A percentile compares a stretch with the other conserved stretches of the same genome.
Conservation (phyloP, 1,140 invertebrate species). For the Rhopalosiphum padi region DNA sequence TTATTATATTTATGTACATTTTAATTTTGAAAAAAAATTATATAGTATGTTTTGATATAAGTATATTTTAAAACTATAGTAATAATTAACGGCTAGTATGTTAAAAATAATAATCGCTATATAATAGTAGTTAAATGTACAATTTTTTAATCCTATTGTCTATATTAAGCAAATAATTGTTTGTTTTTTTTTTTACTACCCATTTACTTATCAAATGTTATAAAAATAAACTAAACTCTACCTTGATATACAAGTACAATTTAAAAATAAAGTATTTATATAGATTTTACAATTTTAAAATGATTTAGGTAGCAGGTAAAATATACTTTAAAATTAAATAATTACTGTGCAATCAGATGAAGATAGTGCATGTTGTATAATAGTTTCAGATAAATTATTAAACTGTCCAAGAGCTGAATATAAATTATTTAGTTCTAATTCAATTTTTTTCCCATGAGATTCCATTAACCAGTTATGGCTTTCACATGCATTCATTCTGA, state of each 20-base stretch:
- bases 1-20: neutral
- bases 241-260: neutral
- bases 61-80: neutral
- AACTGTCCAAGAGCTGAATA: constrained; percentile 37
- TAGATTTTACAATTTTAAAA: neutral
- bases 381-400: constrained; percentile 35
- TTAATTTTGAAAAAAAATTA: neutral
- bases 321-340: neutral
- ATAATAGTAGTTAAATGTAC: no score
- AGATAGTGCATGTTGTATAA: constrained; percentile 36
- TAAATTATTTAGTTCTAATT: constrained; percentile 26
- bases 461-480: constrained; percentile 45
- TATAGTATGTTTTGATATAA: no score
- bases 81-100: neutral
- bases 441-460: constrained; percentile 28
- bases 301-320: neutral
- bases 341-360: constrained; percentile 44
- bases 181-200: neutral
- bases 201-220: neutral
- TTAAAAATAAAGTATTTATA: neutral
- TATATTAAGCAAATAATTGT: neutral
- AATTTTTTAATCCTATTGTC: no score
- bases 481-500: constrained; percentile 20
- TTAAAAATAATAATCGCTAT: no score
- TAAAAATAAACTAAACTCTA: neutral